Percentiles rank a stretch among this genome's conserved stretches.
These are phyloP conservation scores for Apotomis betuletana DNA, from an alignment of 2,888 invertebrate species.

Conservation along the genomic window DNA sequence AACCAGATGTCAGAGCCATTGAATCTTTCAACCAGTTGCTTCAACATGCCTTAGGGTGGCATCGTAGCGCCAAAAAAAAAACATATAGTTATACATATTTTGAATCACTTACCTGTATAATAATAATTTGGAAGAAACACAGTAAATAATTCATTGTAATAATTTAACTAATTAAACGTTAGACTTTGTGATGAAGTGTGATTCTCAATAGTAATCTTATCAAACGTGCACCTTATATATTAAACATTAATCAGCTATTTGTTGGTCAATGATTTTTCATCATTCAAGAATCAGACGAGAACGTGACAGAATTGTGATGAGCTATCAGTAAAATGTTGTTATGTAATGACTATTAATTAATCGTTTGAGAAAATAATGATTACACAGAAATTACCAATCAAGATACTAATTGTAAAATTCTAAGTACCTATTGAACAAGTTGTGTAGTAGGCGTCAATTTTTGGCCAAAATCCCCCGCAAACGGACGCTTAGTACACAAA, in stretches of 20 bases:
- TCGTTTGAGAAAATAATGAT: not conserved
- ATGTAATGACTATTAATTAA: conserved; percentile 18
- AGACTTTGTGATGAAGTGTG: not conserved
- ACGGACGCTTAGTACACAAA: too few relatives aligned
- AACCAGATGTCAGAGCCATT: too few relatives aligned
- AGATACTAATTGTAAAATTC: too few relatives aligned
- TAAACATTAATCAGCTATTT: conserved; percentile 1
- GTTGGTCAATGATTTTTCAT: conserved; percentile 8
- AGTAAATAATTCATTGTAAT: conserved; percentile 31
- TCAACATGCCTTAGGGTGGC: too few relatives aligned
- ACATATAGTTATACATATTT: not conserved
- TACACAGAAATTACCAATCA: not conserved
- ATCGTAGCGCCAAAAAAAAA: too few relatives aligned
- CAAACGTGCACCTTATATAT: conserved; percentile 16
- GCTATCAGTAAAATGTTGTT: conserved; percentile 10
- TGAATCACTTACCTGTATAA: conserved; percentile 21
- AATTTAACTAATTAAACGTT: not conserved
- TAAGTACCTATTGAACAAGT: too few relatives aligned
- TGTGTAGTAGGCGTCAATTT: too few relatives aligned
- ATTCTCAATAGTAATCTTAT: conserved; percentile 14
- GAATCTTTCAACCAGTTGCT: too few relatives aligned
- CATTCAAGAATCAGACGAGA: conserved; percentile 9
- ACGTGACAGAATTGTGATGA: conserved; percentile 17
- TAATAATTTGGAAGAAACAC: conserved; percentile 17
- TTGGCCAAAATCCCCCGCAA: too few relatives aligned